A percentile compares a stretch with the other conserved stretches of the same genome.
phyloP scores from a whole-genome alignment of 2,113 vertebrate genomes.

The Epinephelus moara region DNA sequence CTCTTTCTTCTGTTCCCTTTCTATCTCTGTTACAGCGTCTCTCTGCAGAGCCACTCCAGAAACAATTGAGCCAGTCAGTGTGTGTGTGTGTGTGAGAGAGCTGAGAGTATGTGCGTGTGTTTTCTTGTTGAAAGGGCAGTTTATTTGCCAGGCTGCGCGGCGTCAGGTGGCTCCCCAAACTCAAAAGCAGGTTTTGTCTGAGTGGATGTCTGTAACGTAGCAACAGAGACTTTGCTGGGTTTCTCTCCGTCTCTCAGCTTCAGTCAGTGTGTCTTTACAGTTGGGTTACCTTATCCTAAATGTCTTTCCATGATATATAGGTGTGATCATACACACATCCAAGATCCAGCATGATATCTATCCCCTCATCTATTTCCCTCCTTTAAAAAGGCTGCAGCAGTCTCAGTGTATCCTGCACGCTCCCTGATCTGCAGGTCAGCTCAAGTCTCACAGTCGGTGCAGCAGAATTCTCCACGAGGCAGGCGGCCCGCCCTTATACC shows the following conservation, averaged over 20 bases:
- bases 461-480: slow-evolving; percentile 18
- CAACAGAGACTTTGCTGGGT: slow-evolving; percentile 20
- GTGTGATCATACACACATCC: neutral
- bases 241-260: neutral
- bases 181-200: slow-evolving; percentile 24
- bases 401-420: neutral
- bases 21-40: slow-evolving; percentile 1
- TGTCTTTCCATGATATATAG: neutral
- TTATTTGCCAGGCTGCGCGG: slow-evolving; percentile 18
- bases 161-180: slow-evolving; percentile 39
- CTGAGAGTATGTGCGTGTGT: neutral
- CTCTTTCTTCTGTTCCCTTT: slow-evolving; percentile 25
- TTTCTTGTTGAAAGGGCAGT: slow-evolving; percentile 22
- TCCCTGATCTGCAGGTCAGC: neutral
- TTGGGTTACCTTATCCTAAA: neutral
- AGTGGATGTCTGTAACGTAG: slow-evolving; percentile 42
- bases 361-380: neutral
- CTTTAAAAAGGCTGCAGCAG: neutral
- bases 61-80: slow-evolving; percentile 1
- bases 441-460: slow-evolving; percentile 21
- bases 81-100: slow-evolving; percentile 8
- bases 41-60: slow-evolving; percentile 22
- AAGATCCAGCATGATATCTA: no score
- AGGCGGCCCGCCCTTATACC: slow-evolving; percentile 37
- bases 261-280: fast-evolving